Base-by-base conservation (phyloP, 2,113 vertebrate species). In the Gulo gulo region DNA sequence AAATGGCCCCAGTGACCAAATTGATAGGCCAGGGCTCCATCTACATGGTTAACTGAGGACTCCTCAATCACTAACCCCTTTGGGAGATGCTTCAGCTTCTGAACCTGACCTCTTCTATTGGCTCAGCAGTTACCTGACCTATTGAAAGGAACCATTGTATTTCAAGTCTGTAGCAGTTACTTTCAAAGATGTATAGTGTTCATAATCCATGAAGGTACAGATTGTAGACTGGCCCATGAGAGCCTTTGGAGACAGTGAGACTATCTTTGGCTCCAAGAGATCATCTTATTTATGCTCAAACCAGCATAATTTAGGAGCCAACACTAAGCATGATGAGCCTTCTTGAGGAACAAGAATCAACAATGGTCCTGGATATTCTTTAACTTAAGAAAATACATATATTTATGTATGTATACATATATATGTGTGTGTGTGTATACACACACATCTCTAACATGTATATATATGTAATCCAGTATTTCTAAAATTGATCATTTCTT, bases 201-300 rank as follows among this genome's bases (percentile, higher is more conserved):
- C 29, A 79, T 91, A 85, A 88, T 59, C 52, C 76, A 85, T 74
- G 67, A 92, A 88, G 71, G 39, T 42, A 94, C 52, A 73, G 42
- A 39, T 36, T 91, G 26, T 29, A 71, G 63, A 85, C 74, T 91
- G 29, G 73, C 82, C 55, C 63, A 1, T 65, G 50, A 85, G 52
- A 74, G 29, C 65, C 78, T 71, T 61, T 80, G 69, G 50, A 69
- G 84, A 92, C 63, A 76, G 47, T 59, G 34, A 81, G 29, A 83
- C 36, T 69, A 45, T 78, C 59, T 91, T 80, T 81, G 80, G 67
- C 21, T 78, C 50, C 36, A 76, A 90, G 65, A 82, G 91, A 88
- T 82, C 50, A 73, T 97, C 59, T 71, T 88, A 55, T 50, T 94
- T 92, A 94, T 55, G 52, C 34, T 91, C 55, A 96, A 69, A 57